Conservation (phyloP, 2,113 vertebrate species). For the Oceanodroma tethys region DNA sequence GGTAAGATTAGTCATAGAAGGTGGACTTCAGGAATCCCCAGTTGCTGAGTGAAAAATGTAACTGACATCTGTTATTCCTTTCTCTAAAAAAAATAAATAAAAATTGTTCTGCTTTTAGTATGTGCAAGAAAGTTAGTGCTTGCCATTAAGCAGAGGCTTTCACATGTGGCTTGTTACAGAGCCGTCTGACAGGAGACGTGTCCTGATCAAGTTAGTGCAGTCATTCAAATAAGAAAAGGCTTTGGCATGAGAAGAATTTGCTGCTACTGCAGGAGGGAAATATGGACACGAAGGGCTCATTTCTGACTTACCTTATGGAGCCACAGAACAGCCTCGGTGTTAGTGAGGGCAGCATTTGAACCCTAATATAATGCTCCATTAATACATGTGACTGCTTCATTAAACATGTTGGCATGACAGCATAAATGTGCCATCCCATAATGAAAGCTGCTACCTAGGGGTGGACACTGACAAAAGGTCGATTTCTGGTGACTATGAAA, state of each 20-base stretch:
- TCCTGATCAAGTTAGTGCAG: neutral
- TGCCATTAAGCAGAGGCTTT: neutral
- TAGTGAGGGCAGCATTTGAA: neutral
- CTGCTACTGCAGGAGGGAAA: neutral
- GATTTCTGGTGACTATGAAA: neutral
- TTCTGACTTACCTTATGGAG: neutral
- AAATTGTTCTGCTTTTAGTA: neutral
- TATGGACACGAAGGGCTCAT: neutral
- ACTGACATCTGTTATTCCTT: neutral
- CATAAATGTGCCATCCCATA: neutral
- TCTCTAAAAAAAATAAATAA: neutral
- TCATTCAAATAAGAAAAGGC: neutral
- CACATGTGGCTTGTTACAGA: neutral
- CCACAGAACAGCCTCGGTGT: neutral
- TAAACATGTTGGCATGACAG: neutral
- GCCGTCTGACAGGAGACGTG: neutral
- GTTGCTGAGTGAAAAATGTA: neutral
- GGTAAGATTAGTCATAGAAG: neutral
- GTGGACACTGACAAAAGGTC: neutral
- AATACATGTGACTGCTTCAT: neutral
- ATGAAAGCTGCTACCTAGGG: neutral
- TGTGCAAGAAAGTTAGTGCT: neutral
- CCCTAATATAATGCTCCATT: neutral
- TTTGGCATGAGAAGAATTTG: neutral
- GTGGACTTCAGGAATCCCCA: neutral